Evolutionary conservation across 2,888 invertebrate species (phyloP).

Genomic region (Diaphora mendica): DNA sequence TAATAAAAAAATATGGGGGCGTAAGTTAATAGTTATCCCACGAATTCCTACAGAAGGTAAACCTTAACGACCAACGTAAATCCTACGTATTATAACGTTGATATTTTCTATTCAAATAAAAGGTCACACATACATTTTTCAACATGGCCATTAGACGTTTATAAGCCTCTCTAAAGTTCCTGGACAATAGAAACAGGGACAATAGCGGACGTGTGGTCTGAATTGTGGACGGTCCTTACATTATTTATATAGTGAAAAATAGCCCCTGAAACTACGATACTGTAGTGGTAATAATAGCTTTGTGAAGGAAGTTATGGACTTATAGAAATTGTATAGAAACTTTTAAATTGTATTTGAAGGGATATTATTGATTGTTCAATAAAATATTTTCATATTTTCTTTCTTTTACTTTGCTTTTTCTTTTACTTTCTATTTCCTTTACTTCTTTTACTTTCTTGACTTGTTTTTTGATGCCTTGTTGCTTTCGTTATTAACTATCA

Average conservation of each 20-base stretch:
- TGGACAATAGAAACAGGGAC: slow-evolving; percentile 35
- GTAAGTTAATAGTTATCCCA: background rate
- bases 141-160: slow-evolving; percentile 1
- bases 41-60: background rate
- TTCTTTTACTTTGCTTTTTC: too few species aligned
- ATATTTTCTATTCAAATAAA: background rate
- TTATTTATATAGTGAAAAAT: slow-evolving; percentile 37
- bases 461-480: too few species aligned
- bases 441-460: too few species aligned
- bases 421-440: too few species aligned
- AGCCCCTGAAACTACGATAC: slow-evolving; percentile 19
- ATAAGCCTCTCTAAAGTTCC: slow-evolving; percentile 25
- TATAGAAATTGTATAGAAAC: background rate
- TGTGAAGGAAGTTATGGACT: background rate
- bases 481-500: too few species aligned
- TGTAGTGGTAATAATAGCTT: background rate
- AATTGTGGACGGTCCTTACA: slow-evolving; percentile 34
- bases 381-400: too few species aligned
- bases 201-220: slow-evolving; percentile 47
- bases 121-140: background rate
- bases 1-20: too few species aligned
- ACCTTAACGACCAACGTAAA: too few species aligned
- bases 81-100: background rate
- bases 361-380: too few species aligned
- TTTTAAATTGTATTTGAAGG: background rate